Percentiles rank a stretch among this genome's conserved stretches.
Evolutionary conservation across 2,113 vertebrate species (phyloP).

Genomic region (Bungarus multicinctus): DNA sequence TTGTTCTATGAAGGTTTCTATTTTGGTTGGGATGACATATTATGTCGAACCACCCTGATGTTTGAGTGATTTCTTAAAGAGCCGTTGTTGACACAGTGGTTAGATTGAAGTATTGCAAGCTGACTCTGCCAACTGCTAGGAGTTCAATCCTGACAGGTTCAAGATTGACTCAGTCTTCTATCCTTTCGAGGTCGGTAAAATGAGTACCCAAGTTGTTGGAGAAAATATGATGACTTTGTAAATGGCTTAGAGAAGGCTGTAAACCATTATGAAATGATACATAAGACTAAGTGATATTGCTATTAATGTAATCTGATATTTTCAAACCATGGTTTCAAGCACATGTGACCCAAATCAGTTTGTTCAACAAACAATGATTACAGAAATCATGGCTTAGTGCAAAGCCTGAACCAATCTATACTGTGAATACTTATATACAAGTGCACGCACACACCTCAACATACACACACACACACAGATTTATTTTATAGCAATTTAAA

Average conservation of each 20-base stretch:
- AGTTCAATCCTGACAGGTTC: not conserved
- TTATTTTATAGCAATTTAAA: not conserved
- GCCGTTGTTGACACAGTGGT: not conserved
- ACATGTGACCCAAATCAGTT: not conserved
- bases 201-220: not conserved
- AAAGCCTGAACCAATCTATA: not conserved
- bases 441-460: not conserved
- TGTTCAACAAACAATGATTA: not conserved
- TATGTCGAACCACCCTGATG: not conserved
- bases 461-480: not conserved
- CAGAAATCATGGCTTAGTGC: not conserved
- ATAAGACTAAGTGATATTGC: not conserved
- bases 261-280: not conserved
- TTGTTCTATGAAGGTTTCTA: not conserved
- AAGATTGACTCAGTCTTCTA: not conserved
- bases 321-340: not conserved
- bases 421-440: not conserved
- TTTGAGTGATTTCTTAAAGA: not conserved
- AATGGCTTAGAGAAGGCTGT: not conserved
- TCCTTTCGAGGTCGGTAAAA: not conserved
- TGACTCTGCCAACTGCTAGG: no score
- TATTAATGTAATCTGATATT: not conserved
- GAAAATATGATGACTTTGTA: not conserved
- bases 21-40: not conserved
- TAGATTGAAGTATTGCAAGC: not conserved